Base-by-base conservation (phyloP, 2,888 invertebrate species). In the Phanerotoma sp. region DNA sequence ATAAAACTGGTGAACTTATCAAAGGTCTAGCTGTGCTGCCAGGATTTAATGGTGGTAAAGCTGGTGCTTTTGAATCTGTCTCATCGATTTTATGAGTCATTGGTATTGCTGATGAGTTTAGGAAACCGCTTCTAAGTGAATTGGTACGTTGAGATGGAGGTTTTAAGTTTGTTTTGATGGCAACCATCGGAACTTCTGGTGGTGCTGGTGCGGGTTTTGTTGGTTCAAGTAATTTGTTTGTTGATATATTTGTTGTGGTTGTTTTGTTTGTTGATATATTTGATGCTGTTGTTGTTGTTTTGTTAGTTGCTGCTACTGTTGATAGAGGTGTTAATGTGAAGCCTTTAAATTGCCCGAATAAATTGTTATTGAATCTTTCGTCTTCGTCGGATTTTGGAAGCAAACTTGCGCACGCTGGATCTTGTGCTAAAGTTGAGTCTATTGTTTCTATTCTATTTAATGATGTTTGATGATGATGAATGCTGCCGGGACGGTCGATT, bases 301-400 rank as follows among this genome's bases (percentile, higher is more conserved):
- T 28, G 30, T n/a, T 30, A 13, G 44, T 60, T 51, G 46, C 50
- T 42, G 48, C 50, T 15, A 86, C 84, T 1, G 82, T 77, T 54
- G 67, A 82, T 1, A 87, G 79, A 0, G 89, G 89, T 0, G 85
- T 82, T 40, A 93, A 81, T 0, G 88, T 87, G 76, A 93, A 93
- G 1, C 93, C 93, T 77, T 90, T 91, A 79, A 91, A 92, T 68
- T 91, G 89, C 1, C 93, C 93, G 74, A 91, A 91, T 78, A 93
- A 86, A 67, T 87, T 86, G 56, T 79, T 79, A 63, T 76, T 72
- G 64, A 77, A 82, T 78, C 28, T 81, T 73, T 41, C 82, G 58
- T 75, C 74, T 11, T 64, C 54, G 20, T 72, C 72, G 35, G 67
- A 57, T 56, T 76, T 76, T 25, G 77, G 74, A 38, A 77, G 61